These are phyloP conservation scores for Monoplex corrugatus DNA, from an alignment of 2,888 invertebrate species.

Conservation along the genomic window DNA sequence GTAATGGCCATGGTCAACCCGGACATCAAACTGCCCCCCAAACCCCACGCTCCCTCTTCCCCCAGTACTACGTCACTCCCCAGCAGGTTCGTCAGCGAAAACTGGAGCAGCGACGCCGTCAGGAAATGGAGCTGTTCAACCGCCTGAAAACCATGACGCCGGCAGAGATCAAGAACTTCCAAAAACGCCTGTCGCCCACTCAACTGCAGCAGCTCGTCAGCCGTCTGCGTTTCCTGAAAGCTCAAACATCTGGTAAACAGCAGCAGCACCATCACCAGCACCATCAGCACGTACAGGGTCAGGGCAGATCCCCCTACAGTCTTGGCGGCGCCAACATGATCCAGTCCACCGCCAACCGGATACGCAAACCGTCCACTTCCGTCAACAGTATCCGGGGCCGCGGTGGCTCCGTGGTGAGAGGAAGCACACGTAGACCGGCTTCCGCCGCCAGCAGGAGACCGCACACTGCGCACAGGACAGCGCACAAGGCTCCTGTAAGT, in stretches of 20 bases:
- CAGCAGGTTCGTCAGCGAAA: background rate
- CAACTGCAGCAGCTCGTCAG: background rate
- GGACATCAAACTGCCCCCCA: background rate
- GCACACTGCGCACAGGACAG: no score
- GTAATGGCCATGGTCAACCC: background rate
- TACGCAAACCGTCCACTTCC: background rate
- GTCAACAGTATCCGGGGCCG: background rate
- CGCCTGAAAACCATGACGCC: background rate
- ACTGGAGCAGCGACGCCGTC: background rate
- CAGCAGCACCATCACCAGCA: background rate
- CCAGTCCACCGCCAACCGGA: background rate
- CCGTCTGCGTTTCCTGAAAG: no score
- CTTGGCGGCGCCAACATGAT: background rate
- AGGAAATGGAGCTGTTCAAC: background rate
- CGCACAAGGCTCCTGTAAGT: no score
- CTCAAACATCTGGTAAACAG: constrained; percentile 7
- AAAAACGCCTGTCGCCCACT: background rate
- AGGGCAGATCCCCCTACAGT: background rate
- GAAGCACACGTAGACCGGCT: no score
- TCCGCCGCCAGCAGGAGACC: background rate
- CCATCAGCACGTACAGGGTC: background rate
- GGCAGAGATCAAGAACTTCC: background rate
- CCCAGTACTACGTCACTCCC: background rate
- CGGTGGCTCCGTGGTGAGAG: background rate
- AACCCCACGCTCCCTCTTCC: background rate